Base-by-base conservation (phyloP, 2,888 invertebrate genomes). In the Psylliodes chrysocephalus region DNA sequence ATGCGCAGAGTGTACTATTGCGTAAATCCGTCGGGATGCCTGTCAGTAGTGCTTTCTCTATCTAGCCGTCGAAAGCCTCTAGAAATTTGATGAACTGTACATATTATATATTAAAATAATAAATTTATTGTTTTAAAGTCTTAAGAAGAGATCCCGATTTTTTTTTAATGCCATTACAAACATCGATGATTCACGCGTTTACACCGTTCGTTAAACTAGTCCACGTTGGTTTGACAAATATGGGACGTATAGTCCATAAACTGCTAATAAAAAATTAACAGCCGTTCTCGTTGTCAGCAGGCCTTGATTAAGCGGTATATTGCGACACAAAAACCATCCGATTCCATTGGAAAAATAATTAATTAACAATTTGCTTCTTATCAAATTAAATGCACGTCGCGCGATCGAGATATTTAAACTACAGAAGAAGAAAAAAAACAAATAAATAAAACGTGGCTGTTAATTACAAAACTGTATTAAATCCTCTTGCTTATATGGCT, bases 301-400 rank as follows among this genome's bases (percentile, higher is more conserved):
- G 22, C 46, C 46, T 47, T 47, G 47, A n/a, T 19, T 47, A 25
- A 47, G 22, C 14, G 14, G n/a, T n/a, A 47, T 25, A 47, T 47
- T 47, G 25, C 47, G 25, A 47, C 47, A 47, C 25, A 25, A 25
- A 42, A 42, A 14, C 12, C 47, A 47, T 22, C 47, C 25, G 6
- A 47, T 12, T 25, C 28, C 28, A 47, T 10, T 47, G 47, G n/a
- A 47, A 22, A 22, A 22, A n/a, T 18, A 44, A 19, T 4, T 47
- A 47, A 22, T 47, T 47, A 25, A 25, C 22, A 25, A 47, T 22
- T 47, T 47, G 47, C 15, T 47, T 22, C 42, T 42, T 42, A 42
- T 42, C 42, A 42, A 42, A 42, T 42, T 7, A 42, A 38, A 2
- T 38, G 15, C 38, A 8, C 35, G 38, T 2, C 2, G 15, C 6